Conservation (phyloP, 1,140 invertebrate species). For the Neodiprion lecontei region DNA sequence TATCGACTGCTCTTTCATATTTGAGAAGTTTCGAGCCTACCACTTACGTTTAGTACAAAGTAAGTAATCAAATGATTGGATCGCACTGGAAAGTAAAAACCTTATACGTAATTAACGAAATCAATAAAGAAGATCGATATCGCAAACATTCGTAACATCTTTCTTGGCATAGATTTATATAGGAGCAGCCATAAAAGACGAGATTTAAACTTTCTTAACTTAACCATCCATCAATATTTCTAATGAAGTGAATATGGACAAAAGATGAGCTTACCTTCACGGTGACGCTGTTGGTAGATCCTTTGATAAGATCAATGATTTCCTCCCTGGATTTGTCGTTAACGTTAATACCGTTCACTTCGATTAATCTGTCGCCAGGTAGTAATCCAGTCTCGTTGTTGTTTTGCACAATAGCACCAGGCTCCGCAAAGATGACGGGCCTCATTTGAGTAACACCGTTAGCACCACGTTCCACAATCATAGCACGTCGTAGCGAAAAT, state of each 20-base stretch:
- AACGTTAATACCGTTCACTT: constrained; percentile 88
- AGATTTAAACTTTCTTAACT: too few species aligned
- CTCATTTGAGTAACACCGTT: constrained; percentile 68
- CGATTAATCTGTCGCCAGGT: constrained; percentile 90
- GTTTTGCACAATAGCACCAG: constrained; percentile 78
- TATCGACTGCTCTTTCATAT: too few species aligned
- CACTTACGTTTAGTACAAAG: too few species aligned
- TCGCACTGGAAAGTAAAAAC: too few species aligned
- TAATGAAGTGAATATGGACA: background rate
- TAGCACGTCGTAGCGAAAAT: constrained; percentile 89
- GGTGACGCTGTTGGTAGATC: constrained; percentile 80
- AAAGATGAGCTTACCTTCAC: constrained; percentile 74
- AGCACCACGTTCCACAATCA: constrained; percentile 72
- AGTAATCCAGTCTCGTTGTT: constrained; percentile 84
- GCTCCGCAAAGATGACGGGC: constrained; percentile 91
- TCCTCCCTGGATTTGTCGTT: constrained; percentile 88
- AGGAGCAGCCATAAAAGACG: too few species aligned
- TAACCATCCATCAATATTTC: too few species aligned
- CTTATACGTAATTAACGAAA: too few species aligned
- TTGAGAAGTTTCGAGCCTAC: too few species aligned
- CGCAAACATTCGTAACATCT: too few species aligned
- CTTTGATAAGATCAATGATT: constrained; percentile 91
- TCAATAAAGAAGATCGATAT: too few species aligned
- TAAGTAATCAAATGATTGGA: too few species aligned
- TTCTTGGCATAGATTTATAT: too few species aligned